Evolutionary conservation across 2,888 invertebrate species (phyloP), one percentile per base, ranked within the genome.

Genomic region (Ceriagrion tenellum): DNA sequence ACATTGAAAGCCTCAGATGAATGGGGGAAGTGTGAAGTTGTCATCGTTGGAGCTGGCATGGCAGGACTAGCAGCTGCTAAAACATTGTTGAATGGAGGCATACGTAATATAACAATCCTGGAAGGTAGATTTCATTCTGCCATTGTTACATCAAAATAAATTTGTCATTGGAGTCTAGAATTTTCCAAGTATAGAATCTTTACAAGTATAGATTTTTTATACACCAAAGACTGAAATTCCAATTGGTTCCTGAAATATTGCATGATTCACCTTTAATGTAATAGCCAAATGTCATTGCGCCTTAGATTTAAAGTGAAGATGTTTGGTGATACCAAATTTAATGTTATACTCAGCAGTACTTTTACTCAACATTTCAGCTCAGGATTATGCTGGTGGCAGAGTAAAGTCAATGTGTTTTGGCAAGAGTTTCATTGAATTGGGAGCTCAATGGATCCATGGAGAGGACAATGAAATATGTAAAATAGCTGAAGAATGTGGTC

Each of bases 401-500:
- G 97, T 98, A 95, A 96, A 96, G 89, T 97, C 98, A 0, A 95
- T 97, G 55, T 95, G 96, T 13, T 96, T 97, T 95, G 96, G 97
- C 95, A 97, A 97, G 0, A 97, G 97, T 95, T 97, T 97, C 12
- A 97, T 98, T 12, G 98, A 98, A 96, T 96, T 98, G 95, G 98
- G 98, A 0, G 98, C 98, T 90, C 98, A 98, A 96, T 98, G 98
- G 98, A 98, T 98, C 95, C 98, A 98, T 96, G 98, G 98, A 0
- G 98, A 98, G 95, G 96, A 96, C 97, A 97, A 96, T 97, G 97
- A 91, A 98, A 98, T 96, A 96, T 97, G 97, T 95, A 96, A 97
- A 95, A 96, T 97, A 55, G 97, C 97, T 23, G 96, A 97, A 95
- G 95, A 97, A 93, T 96, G 97, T 95, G 96, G 97, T 95, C 96